Conservation (phyloP, 2,113 vertebrate genomes). For the Dipodomys merriami region DNA sequence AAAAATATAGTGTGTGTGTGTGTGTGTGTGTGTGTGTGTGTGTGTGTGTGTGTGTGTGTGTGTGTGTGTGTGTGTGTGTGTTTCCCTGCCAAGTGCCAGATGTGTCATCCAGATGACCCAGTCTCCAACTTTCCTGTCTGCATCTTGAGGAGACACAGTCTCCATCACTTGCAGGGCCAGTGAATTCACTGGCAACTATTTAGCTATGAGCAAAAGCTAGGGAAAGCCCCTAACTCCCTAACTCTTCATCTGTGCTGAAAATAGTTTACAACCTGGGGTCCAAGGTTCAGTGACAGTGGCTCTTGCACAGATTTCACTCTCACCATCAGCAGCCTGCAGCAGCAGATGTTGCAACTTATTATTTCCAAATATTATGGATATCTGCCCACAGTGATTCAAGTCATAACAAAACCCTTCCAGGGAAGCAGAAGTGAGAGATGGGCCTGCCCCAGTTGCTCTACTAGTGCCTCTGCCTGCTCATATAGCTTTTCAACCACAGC, state of each 20-base stretch:
- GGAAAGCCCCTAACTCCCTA: not conserved
- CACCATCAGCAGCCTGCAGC: not conserved
- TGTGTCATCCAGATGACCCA: not conserved
- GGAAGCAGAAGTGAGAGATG: too few relatives aligned
- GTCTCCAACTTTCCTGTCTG: not conserved
- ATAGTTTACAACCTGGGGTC: not conserved
- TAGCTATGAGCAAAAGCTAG: not conserved
- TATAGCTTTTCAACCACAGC: not conserved
- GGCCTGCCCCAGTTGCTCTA: not conserved
- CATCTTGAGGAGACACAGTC: not conserved
- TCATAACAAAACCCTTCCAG: too few relatives aligned
- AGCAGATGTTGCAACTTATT: not conserved
- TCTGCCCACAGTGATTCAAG: not conserved
- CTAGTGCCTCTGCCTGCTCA: not conserved
- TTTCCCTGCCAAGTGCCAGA: too few relatives aligned
- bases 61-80: too few relatives aligned
- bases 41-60: too few relatives aligned
- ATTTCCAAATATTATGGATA: not conserved
- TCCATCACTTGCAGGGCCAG: conserved; percentile 29
- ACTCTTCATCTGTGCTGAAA: not conserved
- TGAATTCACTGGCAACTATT: too few relatives aligned
- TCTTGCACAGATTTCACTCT: not conserved
- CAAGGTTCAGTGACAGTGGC: not conserved
- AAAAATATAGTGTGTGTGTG: too few relatives aligned
- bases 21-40: too few relatives aligned